phyloP scores from a whole-genome alignment of 2,797 vertebrate species.

The Phoeniculus purpureus region DNA sequence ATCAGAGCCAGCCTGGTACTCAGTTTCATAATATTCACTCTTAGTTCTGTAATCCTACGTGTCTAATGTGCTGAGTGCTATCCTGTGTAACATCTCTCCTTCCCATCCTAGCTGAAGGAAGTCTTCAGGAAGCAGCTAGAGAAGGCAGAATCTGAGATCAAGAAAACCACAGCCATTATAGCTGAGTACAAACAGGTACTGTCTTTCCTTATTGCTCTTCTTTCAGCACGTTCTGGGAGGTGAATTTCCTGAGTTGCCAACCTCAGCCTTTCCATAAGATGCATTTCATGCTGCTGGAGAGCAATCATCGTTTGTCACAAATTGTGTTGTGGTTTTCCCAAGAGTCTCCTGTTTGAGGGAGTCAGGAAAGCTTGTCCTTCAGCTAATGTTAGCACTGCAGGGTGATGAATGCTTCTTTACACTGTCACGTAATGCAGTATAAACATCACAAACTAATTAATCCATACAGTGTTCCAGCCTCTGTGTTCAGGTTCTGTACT shows the following conservation, averaged over 20 bases:
- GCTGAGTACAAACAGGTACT: constrained; percentile 96
- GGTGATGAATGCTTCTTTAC: background rate
- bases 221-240: background rate
- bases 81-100: background rate
- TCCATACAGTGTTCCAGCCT: background rate
- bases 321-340: background rate
- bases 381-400: background rate
- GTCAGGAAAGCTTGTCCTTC: background rate
- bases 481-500: background rate
- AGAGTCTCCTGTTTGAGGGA: background rate
- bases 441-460: background rate
- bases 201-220: background rate
- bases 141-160: constrained; percentile 96
- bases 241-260: background rate
- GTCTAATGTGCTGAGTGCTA: background rate
- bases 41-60: accelerated
- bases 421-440: background rate
- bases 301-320: background rate
- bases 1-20: background rate
- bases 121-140: constrained; percentile 97
- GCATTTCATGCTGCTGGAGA: background rate
- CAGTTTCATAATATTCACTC: background rate
- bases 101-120: constrained; percentile 88
- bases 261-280: background rate
- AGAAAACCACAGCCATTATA: constrained; percentile 98